phyloP scores from a whole-genome alignment of 2,113 vertebrate genomes.

The Odontophorus gujanensis region DNA sequence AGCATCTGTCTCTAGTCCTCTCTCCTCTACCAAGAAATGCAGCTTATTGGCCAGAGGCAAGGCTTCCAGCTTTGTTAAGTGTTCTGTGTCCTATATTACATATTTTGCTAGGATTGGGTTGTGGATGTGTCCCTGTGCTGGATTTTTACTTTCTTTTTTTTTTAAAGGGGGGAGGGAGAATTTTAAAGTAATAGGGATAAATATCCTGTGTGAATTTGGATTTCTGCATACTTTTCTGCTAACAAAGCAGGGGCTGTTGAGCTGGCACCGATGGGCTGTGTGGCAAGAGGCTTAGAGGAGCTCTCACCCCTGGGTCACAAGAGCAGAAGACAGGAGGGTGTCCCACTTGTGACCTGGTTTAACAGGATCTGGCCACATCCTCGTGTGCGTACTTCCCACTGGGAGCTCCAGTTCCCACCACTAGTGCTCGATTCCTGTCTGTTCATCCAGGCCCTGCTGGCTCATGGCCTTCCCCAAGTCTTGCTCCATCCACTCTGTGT shows the following conservation, averaged over 20 bases:
- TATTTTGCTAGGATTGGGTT: neutral
- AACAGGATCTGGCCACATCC: neutral
- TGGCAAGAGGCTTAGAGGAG: neutral
- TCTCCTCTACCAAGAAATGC: neutral
- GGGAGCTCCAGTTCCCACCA: neutral
- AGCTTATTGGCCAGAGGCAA: neutral
- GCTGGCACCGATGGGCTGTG: neutral
- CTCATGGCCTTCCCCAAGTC: neutral
- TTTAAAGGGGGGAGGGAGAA: neutral
- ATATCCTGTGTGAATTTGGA: neutral
- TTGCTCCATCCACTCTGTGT: neutral
- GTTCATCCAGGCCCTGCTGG: neutral
- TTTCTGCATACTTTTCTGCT: neutral
- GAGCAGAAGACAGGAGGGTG: neutral
- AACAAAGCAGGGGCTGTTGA: neutral
- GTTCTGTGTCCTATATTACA: neutral
- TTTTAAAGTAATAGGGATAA: neutral
- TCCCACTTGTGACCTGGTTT: neutral
- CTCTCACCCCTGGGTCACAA: neutral
- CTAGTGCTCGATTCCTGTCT: neutral
- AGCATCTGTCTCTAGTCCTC: slow-evolving; percentile 10
- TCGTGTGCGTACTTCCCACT: neutral
- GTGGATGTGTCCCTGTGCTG: neutral
- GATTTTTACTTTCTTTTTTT: too few relatives aligned
- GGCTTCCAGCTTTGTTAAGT: neutral